Base-by-base conservation (phyloP, 2,797 vertebrate species). In the Bufotes viridis region DNA sequence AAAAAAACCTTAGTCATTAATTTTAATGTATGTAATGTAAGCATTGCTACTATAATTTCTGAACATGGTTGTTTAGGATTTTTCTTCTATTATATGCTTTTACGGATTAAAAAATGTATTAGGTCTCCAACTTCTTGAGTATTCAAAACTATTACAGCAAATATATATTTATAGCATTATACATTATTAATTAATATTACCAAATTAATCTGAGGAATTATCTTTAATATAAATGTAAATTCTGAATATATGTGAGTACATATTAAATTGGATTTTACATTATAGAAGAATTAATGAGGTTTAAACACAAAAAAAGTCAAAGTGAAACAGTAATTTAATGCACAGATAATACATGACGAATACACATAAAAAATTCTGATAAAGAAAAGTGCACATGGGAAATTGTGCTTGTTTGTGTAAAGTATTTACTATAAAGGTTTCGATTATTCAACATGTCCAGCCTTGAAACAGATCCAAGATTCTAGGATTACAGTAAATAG, bases 151-250 rank as follows among this genome's bases (percentile, higher is more conserved):
- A 58, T 69, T 79, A 24, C 69, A 69, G 51, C 18, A 58, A n/a
- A 69, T 79, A 75, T 79, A 86, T 79, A 86, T 79, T 70, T 86
- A 80, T 55, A 55, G 49, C 22, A 67, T 80, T 86, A 80, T 86
- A 86, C 60, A 86, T 80, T 58, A 86, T 86, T 86, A 78, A 79
- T 78, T 86, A 72, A 26, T 69, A 65, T 79, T 67, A 78, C 53
- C 18, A 69, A 80, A 78, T 61, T 53, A 24, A 65, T 86, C 61
- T 70, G 49, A 80, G 60, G 53, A 78, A 86, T 78, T 67, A 78
- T 78, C n/a, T 78, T 67, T 79, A 53, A 78, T 78, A 78, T 86
- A 86, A 79, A 86, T 86, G 75, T 86, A 86, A 86, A 86, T 86
- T 70, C 53, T 55, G 51, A 67, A 70, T 80, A 57, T 55, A 7